phyloP scores from a whole-genome alignment of 2,888 invertebrate genomes.

The Drosophila neotestacea region DNA sequence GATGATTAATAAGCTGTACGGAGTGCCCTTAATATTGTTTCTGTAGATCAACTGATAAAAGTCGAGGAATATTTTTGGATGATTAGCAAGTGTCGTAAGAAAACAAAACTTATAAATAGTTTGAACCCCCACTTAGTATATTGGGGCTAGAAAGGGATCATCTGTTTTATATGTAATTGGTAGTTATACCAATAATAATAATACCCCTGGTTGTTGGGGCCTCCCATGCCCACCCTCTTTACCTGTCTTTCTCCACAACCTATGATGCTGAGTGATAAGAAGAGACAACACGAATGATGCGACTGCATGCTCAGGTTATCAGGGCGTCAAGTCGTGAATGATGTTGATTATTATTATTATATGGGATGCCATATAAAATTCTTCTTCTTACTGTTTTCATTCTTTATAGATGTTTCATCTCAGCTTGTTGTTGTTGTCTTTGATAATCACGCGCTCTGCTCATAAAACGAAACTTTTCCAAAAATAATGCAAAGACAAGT shows the following conservation, averaged over 20 bases:
- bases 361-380: slow-evolving; percentile 26
- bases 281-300: slow-evolving; percentile 26
- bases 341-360: slow-evolving; percentile 49
- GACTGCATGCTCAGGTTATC: slow-evolving; percentile 51
- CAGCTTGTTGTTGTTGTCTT: slow-evolving; percentile 22
- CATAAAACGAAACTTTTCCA: slow-evolving; percentile 53
- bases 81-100: slow-evolving; percentile 3
- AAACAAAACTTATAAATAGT: slow-evolving; percentile 18
- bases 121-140: slow-evolving; percentile 2
- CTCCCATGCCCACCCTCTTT: background rate
- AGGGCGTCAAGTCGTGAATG: slow-evolving; percentile 52
- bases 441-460: slow-evolving; percentile 66
- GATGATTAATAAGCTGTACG: background rate
- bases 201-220: slow-evolving; percentile 1
- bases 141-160: slow-evolving; percentile 3
- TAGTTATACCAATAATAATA: slow-evolving; percentile 1
- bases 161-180: slow-evolving; percentile 6
- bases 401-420: slow-evolving; percentile 33
- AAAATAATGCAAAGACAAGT: slow-evolving; percentile 46
- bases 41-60: background rate
- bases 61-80: background rate
- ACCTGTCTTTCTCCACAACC: background rate
- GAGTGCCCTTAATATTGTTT: too few species aligned
- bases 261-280: slow-evolving; percentile 49
- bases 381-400: background rate